Base-by-base conservation (phyloP, 2,797 vertebrate species). In the Fringilla coelebs region DNA sequence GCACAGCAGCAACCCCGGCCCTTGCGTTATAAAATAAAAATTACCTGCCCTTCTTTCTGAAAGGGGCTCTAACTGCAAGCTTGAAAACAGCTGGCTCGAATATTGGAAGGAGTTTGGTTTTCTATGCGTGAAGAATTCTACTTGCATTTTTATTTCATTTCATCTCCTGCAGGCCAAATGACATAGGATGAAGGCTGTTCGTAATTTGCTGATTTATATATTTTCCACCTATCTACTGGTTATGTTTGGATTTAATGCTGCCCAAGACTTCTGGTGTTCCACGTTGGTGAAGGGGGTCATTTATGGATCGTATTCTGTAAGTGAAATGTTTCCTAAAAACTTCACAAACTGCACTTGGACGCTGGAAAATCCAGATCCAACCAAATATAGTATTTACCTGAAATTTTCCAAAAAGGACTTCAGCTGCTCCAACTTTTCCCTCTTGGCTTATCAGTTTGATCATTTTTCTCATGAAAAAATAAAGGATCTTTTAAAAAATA, bases 151-250 rank as follows among this genome's bases (percentile, higher is more conserved):
- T 98, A 94, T 98, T 98, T 98, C 97, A 96, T 98, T 98, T 98
- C 97, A 98, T 97, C 98, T 98, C 97, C 98, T 98, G 97, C 99
- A 99, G 99, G 99, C 99, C 99, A 99, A 99, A 99, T 99, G 99
- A 99, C 99, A 99, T 99, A 99, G 99, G 99, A 99, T 99, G 99
- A 99, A 99, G 99, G 99, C 99, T 99, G 98, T 99, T 99, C 99
- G 99, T 99, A 99, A 99, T 98, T 98, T 99, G 99, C 99, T 99
- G 99, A 99, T 99, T 99, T 99, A 99, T 99, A 99, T 99, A 99
- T 99, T 99, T 99, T 99, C 99, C 99, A 99, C 99, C 99, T 99
- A 99, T 99, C 99, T 99, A 98, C 99, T 99, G 99, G 98, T 99
- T 99, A 99, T 99, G 99, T 99, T 99, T 99, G 99, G 99, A 99